Conservation (phyloP, 2,113 vertebrate species). For the Sinocyclocheilus anophthalmus region DNA sequence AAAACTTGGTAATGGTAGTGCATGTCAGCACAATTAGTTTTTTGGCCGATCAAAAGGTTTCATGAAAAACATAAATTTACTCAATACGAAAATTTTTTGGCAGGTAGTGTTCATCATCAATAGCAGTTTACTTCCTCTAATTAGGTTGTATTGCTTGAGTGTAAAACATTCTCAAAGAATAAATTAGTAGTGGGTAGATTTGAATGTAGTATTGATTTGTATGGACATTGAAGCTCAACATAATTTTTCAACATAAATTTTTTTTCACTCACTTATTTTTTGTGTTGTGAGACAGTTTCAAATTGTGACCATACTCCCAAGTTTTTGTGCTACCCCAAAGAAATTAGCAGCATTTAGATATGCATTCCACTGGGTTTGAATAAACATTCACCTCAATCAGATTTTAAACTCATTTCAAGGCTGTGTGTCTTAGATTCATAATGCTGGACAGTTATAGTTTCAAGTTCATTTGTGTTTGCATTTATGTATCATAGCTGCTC, state of each 20-base stretch:
- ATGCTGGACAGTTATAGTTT: no score
- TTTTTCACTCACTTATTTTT: no score
- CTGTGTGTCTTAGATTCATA: no score
- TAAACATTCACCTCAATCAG: no score
- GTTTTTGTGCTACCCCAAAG: background rate
- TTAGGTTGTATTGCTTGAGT: background rate
- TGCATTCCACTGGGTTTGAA: no score
- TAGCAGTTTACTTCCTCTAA: background rate
- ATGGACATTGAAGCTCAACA: background rate
- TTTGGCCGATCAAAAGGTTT: background rate
- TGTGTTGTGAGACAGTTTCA: background rate
- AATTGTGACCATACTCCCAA: background rate
- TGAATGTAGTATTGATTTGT: background rate
- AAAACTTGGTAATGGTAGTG: background rate
- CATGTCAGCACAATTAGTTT: background rate
- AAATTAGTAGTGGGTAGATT: background rate
- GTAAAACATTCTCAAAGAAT: background rate
- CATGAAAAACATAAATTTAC: background rate
- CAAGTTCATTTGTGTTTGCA: no score
- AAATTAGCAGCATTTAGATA: background rate
- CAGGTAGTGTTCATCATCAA: background rate
- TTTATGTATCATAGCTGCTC: no score
- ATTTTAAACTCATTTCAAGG: no score
- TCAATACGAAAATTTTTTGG: background rate
- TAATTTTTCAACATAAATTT: background rate